Evolutionary conservation across 23 tunicate genomes (phyloP), one percentile per base, ranked within the genome.

Genomic region (Clavelina lepadiformis): DNA sequence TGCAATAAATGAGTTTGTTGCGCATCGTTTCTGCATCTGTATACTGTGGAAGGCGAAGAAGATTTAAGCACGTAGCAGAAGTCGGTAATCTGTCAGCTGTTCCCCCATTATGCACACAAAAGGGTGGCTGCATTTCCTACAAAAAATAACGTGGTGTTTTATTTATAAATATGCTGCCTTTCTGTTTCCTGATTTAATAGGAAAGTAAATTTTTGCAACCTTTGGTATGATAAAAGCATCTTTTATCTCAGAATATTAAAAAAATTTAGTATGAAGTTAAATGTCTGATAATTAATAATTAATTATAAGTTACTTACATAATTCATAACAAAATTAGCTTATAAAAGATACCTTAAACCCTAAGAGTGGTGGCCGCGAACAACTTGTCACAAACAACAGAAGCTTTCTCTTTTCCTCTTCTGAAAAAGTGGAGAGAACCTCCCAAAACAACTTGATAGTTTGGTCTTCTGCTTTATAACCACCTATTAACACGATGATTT

Each of bases 81-180:
- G 96, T 79, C 28, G 88, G 96, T 2, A 88, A 70, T 8, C 96
- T 77, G 55, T 88, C 96, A 6, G 67, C 68, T 6, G 56, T 28
- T 2, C 87, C 96, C 0, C 82, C 96, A 49, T 77, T 69, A 36
- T 80, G 87, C 25, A 88, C 54, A 51, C 96, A 88, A 46, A 88
- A 88, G 5, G 83, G 79, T 1, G 96, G 96, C 25, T 80, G 74
- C 77, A 88, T 60, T 54, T 88, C 96, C 96, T 88, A 59, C 3
- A 22, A 21, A 26, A 15, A 15, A 15, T 44, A 44, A 44, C 13
- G 49, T 11, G 21, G 59, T 21, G 22, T n/a, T n/a, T n/a, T n/a
- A n/a, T n/a, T n/a, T n/a, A n/a, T n/a, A n/a, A n/a, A n/a, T n/a
- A n/a, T n/a, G n/a, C n/a, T n/a, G n/a, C n/a, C n/a, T n/a, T n/a